Conservation (phyloP, 2,113 vertebrate species). For the Muscicapa adusta region DNA sequence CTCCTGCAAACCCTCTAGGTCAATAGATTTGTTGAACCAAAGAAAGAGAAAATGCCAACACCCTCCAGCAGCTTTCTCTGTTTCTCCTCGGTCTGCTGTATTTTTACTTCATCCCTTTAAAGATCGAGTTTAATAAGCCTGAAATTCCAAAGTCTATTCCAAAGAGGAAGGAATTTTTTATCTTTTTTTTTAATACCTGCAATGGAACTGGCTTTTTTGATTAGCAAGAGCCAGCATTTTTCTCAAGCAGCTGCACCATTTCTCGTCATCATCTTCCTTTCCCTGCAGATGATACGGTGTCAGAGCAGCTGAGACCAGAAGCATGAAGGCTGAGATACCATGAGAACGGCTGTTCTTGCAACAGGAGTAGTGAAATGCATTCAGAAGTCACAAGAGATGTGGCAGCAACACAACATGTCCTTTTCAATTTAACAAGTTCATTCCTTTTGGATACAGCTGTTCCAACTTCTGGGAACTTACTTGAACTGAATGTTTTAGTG, state of each 20-base stretch:
- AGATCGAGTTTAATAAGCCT: not conserved
- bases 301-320: conserved; percentile 5
- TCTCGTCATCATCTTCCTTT: not conserved
- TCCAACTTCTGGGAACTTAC: not conserved
- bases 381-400: conserved; percentile 19
- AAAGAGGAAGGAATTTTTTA: not conserved
- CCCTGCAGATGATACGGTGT: not conserved
- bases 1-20: not conserved
- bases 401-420: not conserved
- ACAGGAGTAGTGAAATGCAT: not conserved
- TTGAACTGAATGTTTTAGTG: not conserved
- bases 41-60: not conserved
- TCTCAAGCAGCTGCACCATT: not conserved
- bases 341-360: not conserved
- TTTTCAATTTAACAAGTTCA: conserved; percentile 14
- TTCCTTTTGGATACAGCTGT: not conserved
- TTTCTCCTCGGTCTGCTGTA: not conserved
- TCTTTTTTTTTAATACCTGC: not conserved
- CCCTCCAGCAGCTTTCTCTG: not conserved
- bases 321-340: not conserved
- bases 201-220: not conserved
- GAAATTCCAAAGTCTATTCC: not conserved
- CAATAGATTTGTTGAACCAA: not conserved
- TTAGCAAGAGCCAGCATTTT: not conserved
- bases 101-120: not conserved